These are phyloP conservation scores for Podarcis cretensis DNA, from an alignment of 2,113 vertebrate genomes.

Conservation along the genomic window DNA sequence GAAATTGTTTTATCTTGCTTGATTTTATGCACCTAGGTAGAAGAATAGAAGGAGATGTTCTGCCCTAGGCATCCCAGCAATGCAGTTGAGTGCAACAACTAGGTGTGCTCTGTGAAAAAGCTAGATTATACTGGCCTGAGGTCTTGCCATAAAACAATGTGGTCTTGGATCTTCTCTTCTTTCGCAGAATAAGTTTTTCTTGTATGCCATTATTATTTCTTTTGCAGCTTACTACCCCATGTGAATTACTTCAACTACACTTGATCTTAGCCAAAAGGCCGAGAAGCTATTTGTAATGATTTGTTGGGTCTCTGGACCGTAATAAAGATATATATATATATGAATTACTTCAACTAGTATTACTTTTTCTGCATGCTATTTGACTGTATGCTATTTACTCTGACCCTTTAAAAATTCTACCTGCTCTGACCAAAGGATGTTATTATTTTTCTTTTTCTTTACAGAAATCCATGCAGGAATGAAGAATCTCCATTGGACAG, in stretches of 20 bases:
- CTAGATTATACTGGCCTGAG: background rate
- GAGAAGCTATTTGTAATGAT: no score
- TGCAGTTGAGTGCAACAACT: background rate
- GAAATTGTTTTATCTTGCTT: background rate
- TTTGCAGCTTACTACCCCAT: constrained; percentile 11
- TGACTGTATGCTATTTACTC: background rate
- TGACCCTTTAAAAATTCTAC: background rate
- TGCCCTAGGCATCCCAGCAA: background rate
- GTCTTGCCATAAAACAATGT: background rate
- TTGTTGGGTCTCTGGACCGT: no score
- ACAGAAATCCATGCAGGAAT: no score
- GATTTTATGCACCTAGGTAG: background rate
- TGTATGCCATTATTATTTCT: background rate
- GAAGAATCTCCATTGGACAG: constrained; percentile 11
- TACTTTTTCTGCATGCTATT: background rate
- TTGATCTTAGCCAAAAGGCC: no score
- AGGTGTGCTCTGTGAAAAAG: background rate
- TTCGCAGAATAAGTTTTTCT: background rate
- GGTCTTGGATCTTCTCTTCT: constrained; percentile 5
- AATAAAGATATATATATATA: no score
- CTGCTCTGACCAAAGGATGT: background rate
- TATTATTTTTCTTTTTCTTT: background rate
- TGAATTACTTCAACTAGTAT: constrained; percentile 19
- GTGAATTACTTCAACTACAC: constrained; percentile 17
- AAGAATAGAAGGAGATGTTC: background rate